phyloP scores from a whole-genome alignment of 2,888 invertebrate species.

The Ectobius pallidus region DNA sequence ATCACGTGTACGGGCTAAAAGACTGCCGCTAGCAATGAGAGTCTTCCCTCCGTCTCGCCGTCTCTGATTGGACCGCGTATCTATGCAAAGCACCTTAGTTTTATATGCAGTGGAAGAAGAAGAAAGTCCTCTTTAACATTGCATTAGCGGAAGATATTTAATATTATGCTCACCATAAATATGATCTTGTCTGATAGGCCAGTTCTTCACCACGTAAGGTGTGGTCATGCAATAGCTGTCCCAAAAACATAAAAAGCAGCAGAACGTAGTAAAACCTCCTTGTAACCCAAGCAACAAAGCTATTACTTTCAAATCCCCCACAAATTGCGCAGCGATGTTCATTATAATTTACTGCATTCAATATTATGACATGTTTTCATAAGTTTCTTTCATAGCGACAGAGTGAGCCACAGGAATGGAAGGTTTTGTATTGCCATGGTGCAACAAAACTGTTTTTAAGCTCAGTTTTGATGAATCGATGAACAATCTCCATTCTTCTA shows the following conservation, averaged over 20 bases:
- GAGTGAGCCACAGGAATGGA: background rate
- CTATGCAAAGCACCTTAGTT: background rate
- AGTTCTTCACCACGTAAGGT: background rate
- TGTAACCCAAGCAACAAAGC: background rate
- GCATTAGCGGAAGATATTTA: background rate
- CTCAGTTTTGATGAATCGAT: background rate
- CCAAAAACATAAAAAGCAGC: background rate
- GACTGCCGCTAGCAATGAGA: too few relatives aligned
- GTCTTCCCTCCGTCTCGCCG: too few relatives aligned
- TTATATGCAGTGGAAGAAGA: background rate
- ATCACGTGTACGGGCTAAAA: too few relatives aligned
- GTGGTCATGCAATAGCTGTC: background rate
- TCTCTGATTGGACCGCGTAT: too few relatives aligned
- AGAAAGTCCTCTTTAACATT: background rate
- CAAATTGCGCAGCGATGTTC: background rate
- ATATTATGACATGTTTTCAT: too few relatives aligned
- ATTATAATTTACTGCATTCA: background rate
- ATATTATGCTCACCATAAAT: background rate
- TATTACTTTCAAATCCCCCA: background rate
- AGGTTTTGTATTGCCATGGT: background rate
- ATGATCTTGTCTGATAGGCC: background rate
- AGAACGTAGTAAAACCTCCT: background rate
- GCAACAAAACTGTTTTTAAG: background rate
- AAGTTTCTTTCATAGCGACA: background rate
- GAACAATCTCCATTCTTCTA: constrained; percentile 1